phyloP scores from a whole-genome alignment of 2,797 vertebrate species.

The Antennarius maculatus region DNA sequence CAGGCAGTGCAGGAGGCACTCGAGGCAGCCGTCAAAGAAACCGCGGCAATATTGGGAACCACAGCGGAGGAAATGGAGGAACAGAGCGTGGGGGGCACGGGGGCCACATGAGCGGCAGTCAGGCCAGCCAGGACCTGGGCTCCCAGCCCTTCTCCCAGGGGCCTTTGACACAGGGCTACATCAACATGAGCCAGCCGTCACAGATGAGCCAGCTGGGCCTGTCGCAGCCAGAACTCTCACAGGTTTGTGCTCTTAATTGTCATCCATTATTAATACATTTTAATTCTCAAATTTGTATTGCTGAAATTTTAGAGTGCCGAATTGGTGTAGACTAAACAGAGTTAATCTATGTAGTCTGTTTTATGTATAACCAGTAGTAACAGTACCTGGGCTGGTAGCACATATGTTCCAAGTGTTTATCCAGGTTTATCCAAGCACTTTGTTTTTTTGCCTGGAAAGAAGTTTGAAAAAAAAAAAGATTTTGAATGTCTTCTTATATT shows the following conservation, averaged over 20 bases:
- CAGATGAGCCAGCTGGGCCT: slow-evolving; percentile 99
- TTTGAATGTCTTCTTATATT: slow-evolving; percentile 34
- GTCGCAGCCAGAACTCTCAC: slow-evolving; percentile 96
- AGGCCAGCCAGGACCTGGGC: slow-evolving; percentile 92
- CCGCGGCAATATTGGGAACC: slow-evolving; percentile 88
- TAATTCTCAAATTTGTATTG: neutral
- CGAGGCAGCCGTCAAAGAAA: slow-evolving; percentile 89
- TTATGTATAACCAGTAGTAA: slow-evolving; percentile 5
- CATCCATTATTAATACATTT: neutral
- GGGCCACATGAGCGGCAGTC: slow-evolving; percentile 93
- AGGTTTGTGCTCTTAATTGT: slow-evolving; percentile 77
- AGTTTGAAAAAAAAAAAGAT: slow-evolving; percentile 35
- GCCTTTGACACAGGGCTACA: slow-evolving; percentile 97
- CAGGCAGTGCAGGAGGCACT: slow-evolving; percentile 87
- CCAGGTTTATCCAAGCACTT: slow-evolving; percentile 42
- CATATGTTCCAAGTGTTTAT: slow-evolving; percentile 36
- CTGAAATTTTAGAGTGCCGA: slow-evolving; percentile 2
- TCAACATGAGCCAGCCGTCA: slow-evolving; percentile 98
- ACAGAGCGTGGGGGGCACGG: slow-evolving; percentile 87
- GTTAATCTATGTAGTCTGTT: slow-evolving; percentile 3
- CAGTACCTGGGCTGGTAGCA: slow-evolving; percentile 3
- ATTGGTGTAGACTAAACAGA: neutral
- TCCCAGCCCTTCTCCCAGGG: slow-evolving; percentile 99
- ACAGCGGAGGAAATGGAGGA: slow-evolving; percentile 73
- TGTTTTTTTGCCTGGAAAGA: slow-evolving; percentile 9